Evolutionary conservation across 2,888 invertebrate species (phyloP), one percentile per base, ranked within the genome.

Genomic region (Lithophane ornitopus): DNA sequence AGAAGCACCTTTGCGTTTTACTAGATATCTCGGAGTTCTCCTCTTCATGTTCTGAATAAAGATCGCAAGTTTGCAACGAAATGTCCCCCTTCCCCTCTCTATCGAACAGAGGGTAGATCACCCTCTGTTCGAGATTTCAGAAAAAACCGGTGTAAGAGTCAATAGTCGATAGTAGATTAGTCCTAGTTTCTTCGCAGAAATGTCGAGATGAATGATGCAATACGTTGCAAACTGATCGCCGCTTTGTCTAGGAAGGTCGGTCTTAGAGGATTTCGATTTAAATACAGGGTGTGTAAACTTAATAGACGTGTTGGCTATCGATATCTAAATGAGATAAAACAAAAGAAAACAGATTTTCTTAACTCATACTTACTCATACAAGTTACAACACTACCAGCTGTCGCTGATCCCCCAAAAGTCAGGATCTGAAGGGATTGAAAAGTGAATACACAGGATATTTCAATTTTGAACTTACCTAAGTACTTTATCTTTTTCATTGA

Each of bases 201-300:
- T 41, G 7, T 58, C 49, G 49, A 71, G 9, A 28, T 12, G 22
- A 34, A 58, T 80, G 63, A 77, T 73, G 80, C 28, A 73, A 73
- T 80, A 26, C 14, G 14, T 65, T 63, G 22, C 41, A 79, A 80
- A 63, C 41, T 63, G 16, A 58, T 58, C 74, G 80, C 80, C 74
- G 59, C 58, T 65, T 59, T 59, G 80, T 78, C 80, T 78, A 54
- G 34, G 44, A 59, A 19, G 34, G 28, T 34, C 34, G 34, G 34
- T 52, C 28, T 49, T 61, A 41, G 3, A 58, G 41, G 1, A 49
- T 46, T 16, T 28, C 7, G 26, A 39, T 70, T n/a, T 44, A 41
- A 19, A 70, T 28, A 7, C 8, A 49, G 49, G 19, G 8, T 49
- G 46, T 46, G 16, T 46, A 46, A 46, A 19, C 16, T 46, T 46